phyloP scores from a whole-genome alignment of 2,888 invertebrate genomes.

The Pheosia tremula region DNA sequence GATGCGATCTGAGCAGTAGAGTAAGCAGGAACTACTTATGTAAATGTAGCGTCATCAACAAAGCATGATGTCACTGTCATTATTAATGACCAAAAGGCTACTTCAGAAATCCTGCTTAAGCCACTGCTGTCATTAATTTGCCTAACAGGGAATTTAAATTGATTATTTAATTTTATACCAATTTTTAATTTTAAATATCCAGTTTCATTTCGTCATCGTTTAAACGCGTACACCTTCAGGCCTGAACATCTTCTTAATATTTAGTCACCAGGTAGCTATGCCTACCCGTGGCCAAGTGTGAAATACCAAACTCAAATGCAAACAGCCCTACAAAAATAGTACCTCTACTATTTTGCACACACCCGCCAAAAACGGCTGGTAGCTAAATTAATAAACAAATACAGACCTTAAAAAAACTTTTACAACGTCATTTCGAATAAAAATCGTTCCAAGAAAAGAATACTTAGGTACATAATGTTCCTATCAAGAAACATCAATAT shows the following conservation, averaged over 20 bases:
- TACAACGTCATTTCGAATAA: not conserved
- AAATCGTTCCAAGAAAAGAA: not conserved
- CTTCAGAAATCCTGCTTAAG: too few relatives aligned
- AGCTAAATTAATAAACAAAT: not conserved
- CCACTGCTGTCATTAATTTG: too few relatives aligned
- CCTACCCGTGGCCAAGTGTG: constrained; percentile 33
- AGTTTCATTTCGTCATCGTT: not conserved
- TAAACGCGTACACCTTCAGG: not conserved
- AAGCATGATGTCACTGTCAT: too few relatives aligned
- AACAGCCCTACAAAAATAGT: constrained; percentile 42
- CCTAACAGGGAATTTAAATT: too few relatives aligned
- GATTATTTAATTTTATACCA: too few relatives aligned
- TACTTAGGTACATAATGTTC: too few relatives aligned
- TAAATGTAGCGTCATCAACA: too few relatives aligned
- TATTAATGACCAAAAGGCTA: too few relatives aligned
- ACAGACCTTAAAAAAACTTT: not conserved
- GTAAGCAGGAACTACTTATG: not conserved
- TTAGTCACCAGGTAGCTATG: constrained; percentile 41
- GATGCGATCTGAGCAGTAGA: not conserved
- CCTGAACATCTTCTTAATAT: constrained; percentile 10
- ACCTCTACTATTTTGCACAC: constrained; percentile 17
- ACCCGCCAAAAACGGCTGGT: not conserved
- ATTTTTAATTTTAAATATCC: too few relatives aligned
- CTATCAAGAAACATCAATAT: too few relatives aligned
- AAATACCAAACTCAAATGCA: constrained; percentile 46